Conservation (phyloP, 2,888 invertebrate species). For the Thymelicus lineola region DNA sequence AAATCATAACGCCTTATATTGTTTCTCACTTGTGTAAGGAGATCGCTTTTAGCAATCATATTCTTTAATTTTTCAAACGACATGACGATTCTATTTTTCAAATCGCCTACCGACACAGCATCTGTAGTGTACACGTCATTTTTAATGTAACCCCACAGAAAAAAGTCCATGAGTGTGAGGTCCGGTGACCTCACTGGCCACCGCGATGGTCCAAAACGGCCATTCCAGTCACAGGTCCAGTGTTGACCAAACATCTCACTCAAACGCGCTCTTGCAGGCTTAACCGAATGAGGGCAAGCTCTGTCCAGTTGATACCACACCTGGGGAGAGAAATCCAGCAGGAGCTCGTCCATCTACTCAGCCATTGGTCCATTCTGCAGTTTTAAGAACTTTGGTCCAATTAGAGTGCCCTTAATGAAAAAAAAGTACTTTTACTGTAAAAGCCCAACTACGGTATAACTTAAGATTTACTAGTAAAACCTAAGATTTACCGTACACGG, state of each 20-base stretch:
- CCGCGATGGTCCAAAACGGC: slow-evolving; percentile 27
- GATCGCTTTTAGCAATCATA: too few relatives aligned
- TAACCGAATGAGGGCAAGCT: slow-evolving; percentile 35
- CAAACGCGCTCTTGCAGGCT: slow-evolving; percentile 18
- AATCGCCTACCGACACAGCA: background rate
- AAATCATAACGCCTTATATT: too few relatives aligned
- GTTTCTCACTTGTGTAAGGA: too few relatives aligned
- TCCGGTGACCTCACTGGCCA: slow-evolving; percentile 32
- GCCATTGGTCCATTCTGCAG: slow-evolving; percentile 20
- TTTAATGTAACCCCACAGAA: background rate
- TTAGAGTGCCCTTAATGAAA: slow-evolving; percentile 40
- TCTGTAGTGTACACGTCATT: background rate
- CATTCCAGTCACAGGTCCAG: too few relatives aligned
- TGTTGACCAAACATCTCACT: slow-evolving; percentile 33
- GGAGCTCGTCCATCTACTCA: slow-evolving; percentile 26
- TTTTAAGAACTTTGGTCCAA: slow-evolving; percentile 26
- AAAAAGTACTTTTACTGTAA: too few relatives aligned
- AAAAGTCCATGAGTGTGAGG: background rate
- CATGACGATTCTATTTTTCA: background rate
- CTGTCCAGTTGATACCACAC: slow-evolving; percentile 36
- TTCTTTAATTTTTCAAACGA: background rate
- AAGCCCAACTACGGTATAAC: too few relatives aligned
- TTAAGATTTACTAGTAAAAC: too few relatives aligned
- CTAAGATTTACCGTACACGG: too few relatives aligned
- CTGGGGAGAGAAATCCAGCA: slow-evolving; percentile 10